Evolutionary conservation across 2,888 invertebrate species (phyloP), one percentile per base, ranked within the genome.

Genomic region (Pachliopta kotzebuea): DNA sequence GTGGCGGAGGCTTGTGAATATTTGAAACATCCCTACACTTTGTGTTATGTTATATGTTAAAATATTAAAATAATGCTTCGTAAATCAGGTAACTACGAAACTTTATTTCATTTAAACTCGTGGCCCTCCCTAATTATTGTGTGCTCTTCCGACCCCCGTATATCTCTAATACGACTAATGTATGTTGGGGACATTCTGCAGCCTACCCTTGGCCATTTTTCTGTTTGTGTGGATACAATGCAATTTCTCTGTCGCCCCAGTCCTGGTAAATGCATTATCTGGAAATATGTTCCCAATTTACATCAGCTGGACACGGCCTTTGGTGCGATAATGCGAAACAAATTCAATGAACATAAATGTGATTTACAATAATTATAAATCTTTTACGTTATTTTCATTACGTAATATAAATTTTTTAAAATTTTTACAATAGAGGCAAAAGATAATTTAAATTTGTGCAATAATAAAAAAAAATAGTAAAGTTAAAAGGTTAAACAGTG

Each of bases 101-200:
- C 82, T 87, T 85, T 90, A 87, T 89, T 88, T 85, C 89, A 84
- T 81, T 84, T 87, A 88, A 86, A 83, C 83, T 80, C 75, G 76
- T 79, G 84, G 85, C 85, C 85, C 86, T 88, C 90, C 89, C 89
- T 90, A 90, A 90, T 91, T 91, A 89, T 89, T 88, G 89, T 89
- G 87, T 86, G 87, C 75, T 77, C 75, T 80, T 72, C 75, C 83
- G 81, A 83, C 88, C 89, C 89, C 84, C 90, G 37, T 86, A 87
- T 85, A 83, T 85, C 86, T 90, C 90, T 90, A 90, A 90, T 90
- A 90, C 88, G 81, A 74, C 87, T 91, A 91, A 91, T 91, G 90
- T 89, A 87, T 88, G 90, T 90, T 89, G 78, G 88, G 86, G 88
- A 90, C 91, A 90, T 90, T 90, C 87, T 90, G 90, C 90, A 90